Evolutionary conservation across 2,113 vertebrate species (phyloP), one percentile per base, ranked within the genome.

Genomic region (Odocoileus virginianus): DNA sequence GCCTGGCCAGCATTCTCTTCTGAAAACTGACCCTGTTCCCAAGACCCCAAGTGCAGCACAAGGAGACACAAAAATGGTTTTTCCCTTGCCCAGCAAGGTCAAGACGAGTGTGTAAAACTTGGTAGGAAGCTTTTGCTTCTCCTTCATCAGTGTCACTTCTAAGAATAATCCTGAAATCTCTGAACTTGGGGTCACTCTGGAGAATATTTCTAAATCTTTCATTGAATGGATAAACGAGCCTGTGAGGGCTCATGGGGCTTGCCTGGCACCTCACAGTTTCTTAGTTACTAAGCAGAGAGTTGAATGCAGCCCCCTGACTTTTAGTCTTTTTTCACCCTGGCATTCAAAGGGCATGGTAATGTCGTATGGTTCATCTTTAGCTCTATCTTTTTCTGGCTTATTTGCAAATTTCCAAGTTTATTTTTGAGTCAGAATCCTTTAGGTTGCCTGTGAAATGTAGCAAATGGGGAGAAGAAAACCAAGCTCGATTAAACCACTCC

Each of bases 401-500:
- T 43, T 33, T 6, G 67, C 83, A 93, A 33, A 47, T 79, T 45
- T 87, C 76, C 86, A 82, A 23, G 76, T 67, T 40, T 74, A 33
- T 52, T 50, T 97, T 91, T 14, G 45, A 40, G 47, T 91, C 33
- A 81, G 89, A 91, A 45, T n/a, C 58, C 82, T 58, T 74, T 84
- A 47, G 33, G 76, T 61, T 55, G 58, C 88, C 7, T 78, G 58
- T 47, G 78, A 81, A 82, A 82, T 93, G 71, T 81, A 57, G 76
- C 17, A 81, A 74, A n/a, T 58, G 2, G 28, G 5, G 50, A 19
- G 30, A 61, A 74, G 40, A 76, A 16, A 82, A 61, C 50, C 45
- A 67, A 43, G 40, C 61, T 76, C 0, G 0, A 74, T 86, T 16
- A 33, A 64, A 45, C 64, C 21, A 16, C 58, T 86, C 79, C 58